Conservation (phyloP, 2,113 vertebrate genomes). For the Vireo altiloquus region DNA sequence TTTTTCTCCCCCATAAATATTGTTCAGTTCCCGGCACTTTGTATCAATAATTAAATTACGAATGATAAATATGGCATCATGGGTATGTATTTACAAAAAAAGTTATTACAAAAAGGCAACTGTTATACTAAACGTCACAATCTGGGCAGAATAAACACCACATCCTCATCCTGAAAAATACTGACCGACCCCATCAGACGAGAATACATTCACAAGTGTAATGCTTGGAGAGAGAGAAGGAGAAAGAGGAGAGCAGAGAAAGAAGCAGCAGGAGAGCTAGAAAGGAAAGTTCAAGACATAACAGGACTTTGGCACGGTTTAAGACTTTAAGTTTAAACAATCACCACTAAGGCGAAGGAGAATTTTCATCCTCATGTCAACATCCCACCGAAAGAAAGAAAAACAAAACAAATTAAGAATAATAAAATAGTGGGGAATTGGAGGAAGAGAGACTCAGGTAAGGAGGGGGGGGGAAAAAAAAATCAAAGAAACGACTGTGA, state of each 20-base stretch:
- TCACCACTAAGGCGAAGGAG: constrained; percentile 91
- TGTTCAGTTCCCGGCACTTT: constrained; percentile 95
- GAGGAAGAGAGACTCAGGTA: constrained; percentile 8
- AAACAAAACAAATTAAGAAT: background rate
- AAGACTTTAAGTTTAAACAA: constrained; percentile 97
- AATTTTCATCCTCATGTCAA: constrained; percentile 82
- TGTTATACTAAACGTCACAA: constrained; percentile 96
- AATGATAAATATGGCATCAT: constrained; percentile 99
- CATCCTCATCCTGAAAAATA: constrained; percentile 94
- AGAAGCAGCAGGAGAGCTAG: constrained; percentile 20
- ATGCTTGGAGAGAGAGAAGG: constrained; percentile 67
- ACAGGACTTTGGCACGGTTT: constrained; percentile 99
- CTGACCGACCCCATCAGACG: constrained; percentile 96
- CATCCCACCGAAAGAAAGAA: constrained; percentile 82
- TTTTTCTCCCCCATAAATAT: constrained; percentile 94
- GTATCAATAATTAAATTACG: constrained; percentile 99
- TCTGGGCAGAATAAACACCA: constrained; percentile 90
- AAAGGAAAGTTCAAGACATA: constrained; percentile 94
- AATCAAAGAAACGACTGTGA: constrained; percentile 77
- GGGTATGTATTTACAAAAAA: constrained; percentile 99
- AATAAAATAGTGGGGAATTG: constrained; percentile 45
- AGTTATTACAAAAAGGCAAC: constrained; percentile 99
- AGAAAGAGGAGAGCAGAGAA: constrained; percentile 10
- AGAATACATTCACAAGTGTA: constrained; percentile 99
- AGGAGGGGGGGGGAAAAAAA: background rate